phyloP scores from a whole-genome alignment of 2,888 invertebrate species.

The Carterocephalus palaemon region DNA sequence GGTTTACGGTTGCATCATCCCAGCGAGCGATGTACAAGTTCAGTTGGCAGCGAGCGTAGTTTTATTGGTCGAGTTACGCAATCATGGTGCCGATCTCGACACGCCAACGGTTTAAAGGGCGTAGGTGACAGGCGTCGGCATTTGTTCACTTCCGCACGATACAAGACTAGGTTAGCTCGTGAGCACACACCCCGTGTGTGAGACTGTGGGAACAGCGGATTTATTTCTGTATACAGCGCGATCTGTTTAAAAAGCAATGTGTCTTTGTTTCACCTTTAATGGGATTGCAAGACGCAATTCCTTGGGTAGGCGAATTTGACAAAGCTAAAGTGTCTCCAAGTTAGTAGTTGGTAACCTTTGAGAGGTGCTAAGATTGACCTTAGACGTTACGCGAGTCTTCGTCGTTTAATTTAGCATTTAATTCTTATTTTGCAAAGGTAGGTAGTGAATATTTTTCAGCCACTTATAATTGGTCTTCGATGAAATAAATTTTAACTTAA shows the following conservation, averaged over 20 bases:
- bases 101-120: constrained; percentile 60
- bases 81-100: constrained; percentile 47
- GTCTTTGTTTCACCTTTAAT: background rate
- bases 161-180: constrained; percentile 70
- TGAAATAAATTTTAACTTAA: no score
- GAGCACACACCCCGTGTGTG: constrained; percentile 71
- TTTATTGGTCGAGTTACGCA: constrained; percentile 33
- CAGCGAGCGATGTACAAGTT: constrained; percentile 26
- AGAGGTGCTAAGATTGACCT: no score
- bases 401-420: no score
- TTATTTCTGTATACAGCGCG: constrained; percentile 56
- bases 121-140: constrained; percentile 69
- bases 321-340: no score
- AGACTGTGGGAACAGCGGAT: constrained; percentile 73
- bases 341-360: no score
- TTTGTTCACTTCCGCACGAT: constrained; percentile 72
- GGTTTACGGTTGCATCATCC: constrained; percentile 22
- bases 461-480: no score
- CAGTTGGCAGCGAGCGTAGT: constrained; percentile 21
- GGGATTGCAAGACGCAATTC: no score
- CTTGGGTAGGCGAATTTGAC: no score
- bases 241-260: constrained; percentile 12
- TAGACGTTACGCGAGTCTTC: no score
- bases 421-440: no score
- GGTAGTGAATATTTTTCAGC: no score